Evolutionary conservation across 2,888 invertebrate genomes (phyloP).

Genomic region (Muschampia plurimacula): DNA sequence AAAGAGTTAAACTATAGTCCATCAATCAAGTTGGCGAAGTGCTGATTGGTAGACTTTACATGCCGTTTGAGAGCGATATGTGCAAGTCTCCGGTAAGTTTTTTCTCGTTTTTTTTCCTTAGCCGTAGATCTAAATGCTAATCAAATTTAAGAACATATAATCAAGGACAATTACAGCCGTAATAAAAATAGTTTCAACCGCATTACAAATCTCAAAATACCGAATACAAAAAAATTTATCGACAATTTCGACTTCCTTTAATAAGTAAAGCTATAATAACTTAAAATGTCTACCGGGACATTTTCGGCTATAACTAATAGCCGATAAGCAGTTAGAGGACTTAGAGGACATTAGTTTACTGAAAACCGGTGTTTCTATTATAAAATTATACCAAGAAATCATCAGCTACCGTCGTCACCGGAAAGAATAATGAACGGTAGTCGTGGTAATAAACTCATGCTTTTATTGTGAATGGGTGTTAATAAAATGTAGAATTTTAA

Average conservation of each 20-base stretch:
- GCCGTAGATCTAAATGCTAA: too few relatives aligned
- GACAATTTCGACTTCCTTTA: constrained; percentile 4
- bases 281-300: constrained; percentile 3
- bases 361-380: constrained; percentile 7
- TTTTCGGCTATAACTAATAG: not conserved
- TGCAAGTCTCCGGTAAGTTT: too few relatives aligned
- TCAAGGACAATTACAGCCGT: not conserved
- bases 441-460: not conserved
- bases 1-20: too few relatives aligned
- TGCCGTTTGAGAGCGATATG: too few relatives aligned
- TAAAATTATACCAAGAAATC: not conserved
- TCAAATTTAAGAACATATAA: too few relatives aligned
- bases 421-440: not conserved
- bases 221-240: not conserved
- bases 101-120: too few relatives aligned
- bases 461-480: not conserved
- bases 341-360: not conserved
- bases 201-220: not conserved
- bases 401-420: constrained; percentile 1
- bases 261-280: not conserved
- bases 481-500: not conserved
- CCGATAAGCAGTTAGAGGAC: not conserved
- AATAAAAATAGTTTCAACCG: too few relatives aligned
- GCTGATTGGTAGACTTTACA: too few relatives aligned
- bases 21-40: too few relatives aligned